Conservation (phyloP, 2,113 vertebrate genomes). For the Phaethornis superciliosus region DNA sequence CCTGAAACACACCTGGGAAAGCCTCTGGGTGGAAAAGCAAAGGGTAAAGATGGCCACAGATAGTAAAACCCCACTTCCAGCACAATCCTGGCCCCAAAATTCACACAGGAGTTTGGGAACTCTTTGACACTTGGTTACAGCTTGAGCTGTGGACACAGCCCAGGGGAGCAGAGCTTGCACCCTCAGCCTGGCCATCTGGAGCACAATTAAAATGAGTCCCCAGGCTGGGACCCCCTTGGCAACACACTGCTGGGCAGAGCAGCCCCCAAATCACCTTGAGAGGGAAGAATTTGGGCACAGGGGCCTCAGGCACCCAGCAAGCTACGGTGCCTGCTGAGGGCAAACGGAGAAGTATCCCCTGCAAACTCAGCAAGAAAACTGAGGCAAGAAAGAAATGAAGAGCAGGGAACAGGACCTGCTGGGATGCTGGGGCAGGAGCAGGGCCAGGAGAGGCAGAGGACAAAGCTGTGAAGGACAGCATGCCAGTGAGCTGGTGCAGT, state of each 20-base stretch:
- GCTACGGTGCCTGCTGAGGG: neutral
- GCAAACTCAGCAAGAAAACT: neutral
- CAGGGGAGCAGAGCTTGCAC: neutral
- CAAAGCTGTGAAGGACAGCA: neutral
- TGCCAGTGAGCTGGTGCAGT: accelerated
- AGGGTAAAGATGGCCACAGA: neutral
- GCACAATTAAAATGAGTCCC: neutral
- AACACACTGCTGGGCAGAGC: neutral
- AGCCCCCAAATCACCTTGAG: accelerated
- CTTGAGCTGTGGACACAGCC: neutral
- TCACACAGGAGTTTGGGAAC: neutral
- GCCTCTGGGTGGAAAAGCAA: neutral
- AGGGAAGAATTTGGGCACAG: neutral
- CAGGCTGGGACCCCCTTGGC: neutral
- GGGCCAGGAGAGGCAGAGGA: neutral
- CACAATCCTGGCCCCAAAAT: neutral
- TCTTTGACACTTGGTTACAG: neutral
- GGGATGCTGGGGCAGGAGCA: neutral
- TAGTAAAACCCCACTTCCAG: neutral
- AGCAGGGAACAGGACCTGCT: neutral
- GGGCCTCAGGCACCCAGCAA: neutral
- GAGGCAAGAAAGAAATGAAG: neutral
- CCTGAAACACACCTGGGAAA: neutral
- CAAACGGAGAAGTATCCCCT: neutral
- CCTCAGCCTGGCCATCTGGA: neutral